Conservation (phyloP, 2,113 vertebrate species). For the Erythrocercus mccallii region DNA sequence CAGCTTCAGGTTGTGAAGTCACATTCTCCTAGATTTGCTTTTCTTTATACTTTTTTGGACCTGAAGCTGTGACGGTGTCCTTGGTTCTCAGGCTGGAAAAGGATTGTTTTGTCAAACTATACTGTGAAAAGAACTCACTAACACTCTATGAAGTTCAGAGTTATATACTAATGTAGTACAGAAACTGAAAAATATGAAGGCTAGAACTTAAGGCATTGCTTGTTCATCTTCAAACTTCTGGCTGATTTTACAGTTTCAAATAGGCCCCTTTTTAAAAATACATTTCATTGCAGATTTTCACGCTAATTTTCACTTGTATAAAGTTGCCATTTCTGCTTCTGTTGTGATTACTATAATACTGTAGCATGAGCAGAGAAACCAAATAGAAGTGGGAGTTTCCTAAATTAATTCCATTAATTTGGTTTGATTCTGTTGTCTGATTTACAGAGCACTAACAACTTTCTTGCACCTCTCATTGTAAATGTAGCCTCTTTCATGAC, state of each 20-base stretch:
- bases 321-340: neutral
- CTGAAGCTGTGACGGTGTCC: rapidly evolving
- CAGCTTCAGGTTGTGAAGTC: neutral
- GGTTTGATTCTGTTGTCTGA: neutral
- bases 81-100: neutral
- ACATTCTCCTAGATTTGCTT: neutral
- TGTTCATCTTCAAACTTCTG: neutral
- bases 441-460: neutral
- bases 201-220: neutral
- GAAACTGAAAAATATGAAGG: neutral
- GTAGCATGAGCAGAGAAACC: neutral
- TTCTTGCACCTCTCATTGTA: neutral
- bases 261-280: neutral
- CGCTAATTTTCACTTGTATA: neutral
- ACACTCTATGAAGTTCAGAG: neutral
- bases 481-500: neutral
- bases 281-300: neutral
- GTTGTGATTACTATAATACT: neutral
- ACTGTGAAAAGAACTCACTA: neutral
- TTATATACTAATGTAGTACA: neutral
- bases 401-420: neutral
- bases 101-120: neutral
- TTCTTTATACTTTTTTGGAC: neutral
- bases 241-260: neutral
- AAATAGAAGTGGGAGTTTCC: neutral